These are phyloP conservation scores for Harmothoe impar DNA, from an alignment of 2,888 invertebrate genomes.

Conservation along the genomic window DNA sequence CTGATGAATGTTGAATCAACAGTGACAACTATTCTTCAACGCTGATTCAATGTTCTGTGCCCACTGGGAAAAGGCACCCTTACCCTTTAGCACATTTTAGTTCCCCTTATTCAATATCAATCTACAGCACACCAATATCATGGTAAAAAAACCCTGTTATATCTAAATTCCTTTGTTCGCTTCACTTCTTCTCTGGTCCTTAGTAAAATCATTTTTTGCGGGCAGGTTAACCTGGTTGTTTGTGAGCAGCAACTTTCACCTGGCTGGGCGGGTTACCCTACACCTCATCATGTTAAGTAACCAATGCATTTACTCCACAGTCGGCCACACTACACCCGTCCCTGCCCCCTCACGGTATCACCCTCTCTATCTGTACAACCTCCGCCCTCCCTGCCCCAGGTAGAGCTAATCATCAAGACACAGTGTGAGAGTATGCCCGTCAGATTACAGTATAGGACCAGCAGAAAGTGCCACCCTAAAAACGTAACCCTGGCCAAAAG, in stretches of 20 bases:
- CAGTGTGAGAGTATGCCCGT: not conserved
- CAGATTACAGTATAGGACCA: not conserved
- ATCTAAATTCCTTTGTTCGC: too few species aligned
- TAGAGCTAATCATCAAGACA: not conserved
- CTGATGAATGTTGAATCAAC: too few species aligned
- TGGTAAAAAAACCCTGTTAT: too few species aligned
- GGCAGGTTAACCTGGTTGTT: not conserved
- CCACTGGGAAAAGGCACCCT: too few species aligned
- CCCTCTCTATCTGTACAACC: not conserved
- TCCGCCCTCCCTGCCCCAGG: not conserved
- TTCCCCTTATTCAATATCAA: slow-evolving; percentile 5
- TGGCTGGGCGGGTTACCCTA: not conserved
- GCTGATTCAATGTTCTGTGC: too few species aligned
- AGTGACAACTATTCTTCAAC: too few species aligned
- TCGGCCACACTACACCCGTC: slow-evolving; percentile 22
- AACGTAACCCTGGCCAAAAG: not conserved
- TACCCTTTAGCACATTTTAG: not conserved
- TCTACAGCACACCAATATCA: too few species aligned
- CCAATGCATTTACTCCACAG: slow-evolving; percentile 10
- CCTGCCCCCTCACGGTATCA: not conserved
- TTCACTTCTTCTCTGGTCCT: too few species aligned
- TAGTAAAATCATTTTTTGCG: too few species aligned
- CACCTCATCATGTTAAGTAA: slow-evolving; percentile 23
- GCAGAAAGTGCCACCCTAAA: not conserved
- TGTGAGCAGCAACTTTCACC: not conserved